Conservation (phyloP, 2,797 vertebrate species). For the Nannoperca obscura region DNA sequence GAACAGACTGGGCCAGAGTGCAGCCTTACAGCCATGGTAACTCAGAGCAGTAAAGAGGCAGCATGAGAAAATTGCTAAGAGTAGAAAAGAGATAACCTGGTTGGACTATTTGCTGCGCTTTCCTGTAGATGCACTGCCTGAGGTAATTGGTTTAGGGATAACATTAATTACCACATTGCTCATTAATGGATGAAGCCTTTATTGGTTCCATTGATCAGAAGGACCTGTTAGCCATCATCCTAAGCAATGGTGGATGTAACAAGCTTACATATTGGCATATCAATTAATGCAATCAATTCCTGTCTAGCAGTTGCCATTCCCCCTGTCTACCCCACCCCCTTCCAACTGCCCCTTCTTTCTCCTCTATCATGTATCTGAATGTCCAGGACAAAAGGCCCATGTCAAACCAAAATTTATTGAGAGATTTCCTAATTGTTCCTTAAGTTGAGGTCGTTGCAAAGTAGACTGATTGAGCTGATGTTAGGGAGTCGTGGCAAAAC, state of each 20-base stretch:
- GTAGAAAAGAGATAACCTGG: slow-evolving; percentile 81
- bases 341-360: slow-evolving; percentile 59
- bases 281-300: slow-evolving; percentile 99
- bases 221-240: slow-evolving; percentile 98
- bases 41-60: slow-evolving; percentile 55
- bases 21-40: slow-evolving; percentile 44
- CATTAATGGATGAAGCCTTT: slow-evolving; percentile 99
- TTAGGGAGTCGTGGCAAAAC: slow-evolving; percentile 29
- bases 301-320: slow-evolving; percentile 94
- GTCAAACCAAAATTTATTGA: slow-evolving; percentile 83
- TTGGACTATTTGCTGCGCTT: slow-evolving; percentile 81
- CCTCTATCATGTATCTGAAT: slow-evolving; percentile 78
- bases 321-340: slow-evolving; percentile 67
- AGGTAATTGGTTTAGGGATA: slow-evolving; percentile 98
- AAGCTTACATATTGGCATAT: slow-evolving; percentile 99
- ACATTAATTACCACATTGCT: slow-evolving; percentile 99
- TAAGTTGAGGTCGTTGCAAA: slow-evolving; percentile 45
- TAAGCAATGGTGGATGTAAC: slow-evolving; percentile 99
- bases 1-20: slow-evolving; percentile 26
- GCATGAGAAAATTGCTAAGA: slow-evolving; percentile 59
- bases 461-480: slow-evolving; percentile 45
- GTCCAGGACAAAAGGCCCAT: slow-evolving; percentile 80
- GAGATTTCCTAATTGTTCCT: slow-evolving; percentile 66
- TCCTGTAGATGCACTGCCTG: slow-evolving; percentile 86
- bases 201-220: slow-evolving; percentile 99